Conservation (phyloP, 2,113 vertebrate species). For the Todiramphus saurophagus region DNA sequence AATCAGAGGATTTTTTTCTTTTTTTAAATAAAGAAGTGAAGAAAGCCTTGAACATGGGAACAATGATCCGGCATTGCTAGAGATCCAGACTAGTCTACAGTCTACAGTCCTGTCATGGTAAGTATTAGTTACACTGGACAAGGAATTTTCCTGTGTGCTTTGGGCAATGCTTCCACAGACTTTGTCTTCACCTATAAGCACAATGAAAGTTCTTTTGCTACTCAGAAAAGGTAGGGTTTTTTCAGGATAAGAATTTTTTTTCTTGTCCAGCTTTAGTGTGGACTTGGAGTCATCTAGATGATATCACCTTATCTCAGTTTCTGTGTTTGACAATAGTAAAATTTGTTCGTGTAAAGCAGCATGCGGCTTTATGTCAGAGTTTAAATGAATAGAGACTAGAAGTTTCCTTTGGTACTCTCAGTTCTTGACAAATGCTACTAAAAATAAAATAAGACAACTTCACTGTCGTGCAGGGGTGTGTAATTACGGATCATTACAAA, state of each 20-base stretch:
- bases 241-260: neutral
- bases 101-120: neutral
- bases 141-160: neutral
- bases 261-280: neutral
- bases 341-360: neutral
- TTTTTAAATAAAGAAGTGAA: neutral
- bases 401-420: neutral
- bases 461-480: fast-evolving
- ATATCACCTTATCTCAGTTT: neutral
- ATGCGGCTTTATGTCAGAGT: neutral
- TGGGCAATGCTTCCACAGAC: neutral
- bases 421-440: neutral
- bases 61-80: neutral
- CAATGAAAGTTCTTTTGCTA: neutral
- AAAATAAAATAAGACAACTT: neutral
- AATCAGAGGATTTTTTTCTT: neutral
- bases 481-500: neutral
- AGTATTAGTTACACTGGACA: neutral
- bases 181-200: neutral
- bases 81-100: neutral
- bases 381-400: neutral
- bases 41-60: neutral
- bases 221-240: neutral
- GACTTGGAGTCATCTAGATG: neutral
- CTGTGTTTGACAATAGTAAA: neutral